These are phyloP conservation scores for Percopsis transmontana DNA, from an alignment of 2,113 vertebrate genomes.

Conservation along the genomic window DNA sequence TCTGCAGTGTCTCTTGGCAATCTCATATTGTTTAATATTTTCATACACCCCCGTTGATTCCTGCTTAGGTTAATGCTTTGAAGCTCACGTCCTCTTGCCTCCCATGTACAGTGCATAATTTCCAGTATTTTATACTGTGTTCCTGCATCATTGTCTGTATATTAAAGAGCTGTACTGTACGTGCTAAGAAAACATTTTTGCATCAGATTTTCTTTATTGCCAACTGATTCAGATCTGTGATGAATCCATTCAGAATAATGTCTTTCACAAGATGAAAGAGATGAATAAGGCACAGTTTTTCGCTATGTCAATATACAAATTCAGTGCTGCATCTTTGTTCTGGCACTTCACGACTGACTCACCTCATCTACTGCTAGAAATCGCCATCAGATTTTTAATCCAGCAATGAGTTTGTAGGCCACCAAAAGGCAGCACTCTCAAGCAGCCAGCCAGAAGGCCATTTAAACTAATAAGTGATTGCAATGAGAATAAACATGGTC, in stretches of 20 bases:
- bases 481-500: conserved; percentile 45
- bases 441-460: conserved; percentile 27
- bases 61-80: conserved; percentile 41
- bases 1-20: conserved; percentile 17
- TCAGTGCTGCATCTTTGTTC: too few relatives aligned
- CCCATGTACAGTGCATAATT: neutral
- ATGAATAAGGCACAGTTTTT: neutral
- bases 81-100: conserved; percentile 23
- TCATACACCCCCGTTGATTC: conserved; percentile 19
- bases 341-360: neutral
- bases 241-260: neutral
- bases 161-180: neutral
- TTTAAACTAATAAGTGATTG: conserved; percentile 61
- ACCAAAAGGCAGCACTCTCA: conserved; percentile 12
- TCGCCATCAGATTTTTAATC: conserved; percentile 19
- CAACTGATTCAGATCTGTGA: neutral
- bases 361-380: neutral
- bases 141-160: neutral
- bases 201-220: neutral
- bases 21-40: conserved; percentile 31
- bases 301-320: too few relatives aligned
- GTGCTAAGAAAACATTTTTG: neutral
- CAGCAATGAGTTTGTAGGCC: conserved; percentile 26
- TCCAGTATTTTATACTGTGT: neutral
- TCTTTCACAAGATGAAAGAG: neutral